Conservation (phyloP, 2,113 vertebrate species). For the Syrrhaptes paradoxus region DNA sequence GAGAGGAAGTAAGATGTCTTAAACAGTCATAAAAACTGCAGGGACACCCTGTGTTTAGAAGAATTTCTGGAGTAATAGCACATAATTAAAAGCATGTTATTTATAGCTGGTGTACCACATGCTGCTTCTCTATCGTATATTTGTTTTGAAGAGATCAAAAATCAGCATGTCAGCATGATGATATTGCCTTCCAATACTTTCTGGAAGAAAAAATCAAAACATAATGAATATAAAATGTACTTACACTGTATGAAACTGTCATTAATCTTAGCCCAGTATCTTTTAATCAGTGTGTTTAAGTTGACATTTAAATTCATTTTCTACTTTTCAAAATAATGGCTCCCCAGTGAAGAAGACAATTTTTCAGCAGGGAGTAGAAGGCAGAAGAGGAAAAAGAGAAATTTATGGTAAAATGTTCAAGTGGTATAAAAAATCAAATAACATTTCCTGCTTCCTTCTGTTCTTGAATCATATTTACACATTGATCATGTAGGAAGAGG, state of each 20-base stretch:
- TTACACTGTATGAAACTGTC: not conserved
- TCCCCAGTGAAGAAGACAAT: not conserved
- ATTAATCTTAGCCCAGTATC: not conserved
- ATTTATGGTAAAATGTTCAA: not conserved
- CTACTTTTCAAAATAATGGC: not conserved
- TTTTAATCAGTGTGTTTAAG: not conserved
- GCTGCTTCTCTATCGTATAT: not conserved
- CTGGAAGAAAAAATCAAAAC: not conserved
- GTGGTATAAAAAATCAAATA: not conserved
- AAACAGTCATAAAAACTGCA: not conserved
- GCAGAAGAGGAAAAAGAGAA: not conserved
- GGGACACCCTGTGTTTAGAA: not conserved
- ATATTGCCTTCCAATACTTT: not conserved
- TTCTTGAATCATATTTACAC: not conserved
- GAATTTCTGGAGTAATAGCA: not conserved
- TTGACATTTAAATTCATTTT: not conserved
- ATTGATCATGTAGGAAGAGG: not conserved
- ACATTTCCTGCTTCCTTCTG: not conserved
- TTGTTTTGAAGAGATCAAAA: not conserved
- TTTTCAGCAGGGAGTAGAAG: not conserved
- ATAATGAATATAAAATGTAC: not conserved
- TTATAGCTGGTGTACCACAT: not conserved
- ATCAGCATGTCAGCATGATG: not conserved
- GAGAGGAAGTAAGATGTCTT: not conserved
- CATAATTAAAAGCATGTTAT: not conserved